Base-by-base conservation (phyloP, 1,140 invertebrate genomes). In the Eriocheir sinensis region DNA sequence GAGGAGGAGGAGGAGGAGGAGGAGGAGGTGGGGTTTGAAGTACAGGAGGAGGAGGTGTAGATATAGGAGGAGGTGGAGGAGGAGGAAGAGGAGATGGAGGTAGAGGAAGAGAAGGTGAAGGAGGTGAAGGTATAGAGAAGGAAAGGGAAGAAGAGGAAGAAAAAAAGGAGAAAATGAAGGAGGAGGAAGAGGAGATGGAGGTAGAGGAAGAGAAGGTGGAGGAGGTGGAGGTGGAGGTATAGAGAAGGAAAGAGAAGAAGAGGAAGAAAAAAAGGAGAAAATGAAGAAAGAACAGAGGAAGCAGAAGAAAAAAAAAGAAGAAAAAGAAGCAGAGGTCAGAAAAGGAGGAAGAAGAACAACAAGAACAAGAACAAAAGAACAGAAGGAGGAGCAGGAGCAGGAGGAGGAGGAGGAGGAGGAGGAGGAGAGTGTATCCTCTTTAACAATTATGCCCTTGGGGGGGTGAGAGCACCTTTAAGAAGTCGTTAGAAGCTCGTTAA, bases 351-450 rank as follows among this genome's bases (percentile, higher is more conserved):
- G n/a, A n/a, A 72, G 27, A 12, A 72, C 4, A 53, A 36, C n/a
- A 30, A 48, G 41, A 79, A 36, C 34, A 27, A 72, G n/a, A 79
- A 34, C 17, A 34, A 72, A 27, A 79, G 15, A 79, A 27, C 34
- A 27, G 38, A 72, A 91, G 53, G 80, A 72, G 1, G 89, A 91
- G 89, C 36, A 32, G 38, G 89, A 80, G 53, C 34, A 36, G 3
- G 34, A 79, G 34, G 38, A 36, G 38, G 60, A 32, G 89, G 6
- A 41, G 38, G 80, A 92, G 40, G 53, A n/a, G 38, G 91, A 92
- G 80, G 85, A 80, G 17, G 79, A 92, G 72, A 93, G 83, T n/a
- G 92, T 30, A 41, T 85, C 34, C 81, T 36, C 81, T 85, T 85
- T 38, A 85, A 85, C 81, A 85, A 36, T 41, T 85, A 85, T 85